phyloP scores from a whole-genome alignment of 2,888 invertebrate genomes.

The Ectemnius cavifrons region DNA sequence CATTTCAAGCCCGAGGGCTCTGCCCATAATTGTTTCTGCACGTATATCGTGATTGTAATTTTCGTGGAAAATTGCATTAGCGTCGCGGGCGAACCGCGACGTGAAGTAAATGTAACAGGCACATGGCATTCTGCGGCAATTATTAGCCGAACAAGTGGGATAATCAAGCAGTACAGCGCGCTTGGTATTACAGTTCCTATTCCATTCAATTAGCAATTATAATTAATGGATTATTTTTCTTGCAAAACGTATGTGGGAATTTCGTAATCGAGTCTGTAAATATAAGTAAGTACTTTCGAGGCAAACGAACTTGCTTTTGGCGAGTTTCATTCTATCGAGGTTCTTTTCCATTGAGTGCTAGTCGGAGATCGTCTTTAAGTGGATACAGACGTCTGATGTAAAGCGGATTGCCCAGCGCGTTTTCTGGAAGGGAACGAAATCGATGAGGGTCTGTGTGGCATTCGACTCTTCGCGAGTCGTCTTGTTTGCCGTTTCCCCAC shows the following conservation, averaged over 20 bases:
- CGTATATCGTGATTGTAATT: constrained; percentile 56
- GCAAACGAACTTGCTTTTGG: neutral
- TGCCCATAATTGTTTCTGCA: constrained; percentile 52
- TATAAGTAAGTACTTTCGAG: neutral
- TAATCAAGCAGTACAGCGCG: constrained; percentile 51
- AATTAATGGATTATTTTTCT: too few relatives aligned
- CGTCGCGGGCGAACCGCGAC: constrained; percentile 54
- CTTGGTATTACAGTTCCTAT: constrained; percentile 35
- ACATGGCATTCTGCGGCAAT: constrained; percentile 46
- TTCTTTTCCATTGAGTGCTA: too few relatives aligned
- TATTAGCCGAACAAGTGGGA: constrained; percentile 58
- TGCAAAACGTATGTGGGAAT: neutral
- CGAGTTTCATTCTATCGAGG: neutral
- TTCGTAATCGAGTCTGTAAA: neutral
- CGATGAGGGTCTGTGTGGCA: too few relatives aligned
- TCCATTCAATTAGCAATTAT: too few relatives aligned
- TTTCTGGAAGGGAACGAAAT: too few relatives aligned
- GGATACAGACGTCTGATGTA: constrained; percentile 4
- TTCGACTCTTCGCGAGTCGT: constrained; percentile 23
- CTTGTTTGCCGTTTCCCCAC: constrained; percentile 34
- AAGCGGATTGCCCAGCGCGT: neutral
- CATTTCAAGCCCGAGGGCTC: constrained; percentile 29
- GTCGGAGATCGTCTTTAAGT: neutral
- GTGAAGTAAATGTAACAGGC: constrained; percentile 57
- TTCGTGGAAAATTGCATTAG: constrained; percentile 60